phyloP scores from a whole-genome alignment of 2,888 invertebrate genomes.

The Calephelis perditalis region DNA sequence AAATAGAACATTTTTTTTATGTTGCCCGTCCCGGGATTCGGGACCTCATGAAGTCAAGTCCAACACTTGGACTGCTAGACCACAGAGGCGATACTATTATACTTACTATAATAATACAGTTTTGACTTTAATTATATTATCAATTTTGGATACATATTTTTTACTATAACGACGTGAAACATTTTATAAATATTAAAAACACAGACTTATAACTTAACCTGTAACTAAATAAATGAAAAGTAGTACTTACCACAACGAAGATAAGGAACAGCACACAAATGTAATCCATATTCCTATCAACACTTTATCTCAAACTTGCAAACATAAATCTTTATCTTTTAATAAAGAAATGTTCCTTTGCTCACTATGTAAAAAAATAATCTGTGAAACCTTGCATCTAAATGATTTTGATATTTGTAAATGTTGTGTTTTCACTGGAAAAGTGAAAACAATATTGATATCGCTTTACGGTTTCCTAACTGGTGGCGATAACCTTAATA shows the following conservation, averaged over 20 bases:
- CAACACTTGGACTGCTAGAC: no score
- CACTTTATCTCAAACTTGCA: constrained; percentile 50
- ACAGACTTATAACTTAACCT: not conserved
- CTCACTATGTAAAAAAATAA: constrained; percentile 15
- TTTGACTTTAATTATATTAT: no score
- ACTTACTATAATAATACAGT: no score
- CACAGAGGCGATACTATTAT: no score
- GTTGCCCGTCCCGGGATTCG: no score
- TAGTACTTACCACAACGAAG: constrained; percentile 49
- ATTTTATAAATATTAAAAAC: no score
- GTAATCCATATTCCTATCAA: constrained; percentile 44
- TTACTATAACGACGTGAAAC: no score
- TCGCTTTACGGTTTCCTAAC: constrained; percentile 27
- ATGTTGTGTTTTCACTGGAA: constrained; percentile 29
- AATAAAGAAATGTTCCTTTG: constrained; percentile 49
- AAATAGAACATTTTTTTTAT: no score
- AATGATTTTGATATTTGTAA: not conserved
- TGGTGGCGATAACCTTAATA: constrained; percentile 28
- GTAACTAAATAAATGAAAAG: constrained; percentile 14
- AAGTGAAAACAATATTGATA: constrained; percentile 23
- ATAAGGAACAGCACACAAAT: constrained; percentile 36
- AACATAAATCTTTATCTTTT: constrained; percentile 54
- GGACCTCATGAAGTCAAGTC: no score
- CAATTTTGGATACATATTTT: no score
- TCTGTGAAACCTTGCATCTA: constrained; percentile 26